phyloP scores from a whole-genome alignment of 2,113 vertebrate genomes.

The Megalops atlanticus region DNA sequence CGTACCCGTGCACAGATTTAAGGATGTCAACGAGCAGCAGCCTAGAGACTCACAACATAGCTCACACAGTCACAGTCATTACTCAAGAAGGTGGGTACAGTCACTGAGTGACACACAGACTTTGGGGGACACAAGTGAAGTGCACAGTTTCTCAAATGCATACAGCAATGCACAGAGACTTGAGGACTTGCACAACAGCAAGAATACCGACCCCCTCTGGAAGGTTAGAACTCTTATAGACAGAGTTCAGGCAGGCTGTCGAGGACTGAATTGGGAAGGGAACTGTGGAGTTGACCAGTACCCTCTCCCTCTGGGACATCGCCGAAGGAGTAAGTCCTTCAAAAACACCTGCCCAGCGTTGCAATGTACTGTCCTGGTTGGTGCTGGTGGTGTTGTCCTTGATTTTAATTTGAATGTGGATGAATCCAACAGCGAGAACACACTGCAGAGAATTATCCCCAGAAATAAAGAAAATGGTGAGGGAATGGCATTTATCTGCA shows the following conservation, averaged over 20 bases:
- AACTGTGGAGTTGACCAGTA: conserved; percentile 68
- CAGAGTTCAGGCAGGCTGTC: conserved; percentile 63
- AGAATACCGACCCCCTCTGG: conserved; percentile 62
- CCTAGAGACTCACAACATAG: not conserved
- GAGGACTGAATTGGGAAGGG: conserved; percentile 49
- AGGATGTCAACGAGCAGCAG: not conserved
- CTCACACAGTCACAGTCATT: not conserved
- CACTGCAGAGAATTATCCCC: conserved; percentile 65
- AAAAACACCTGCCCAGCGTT: conserved; percentile 49
- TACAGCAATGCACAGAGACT: not conserved
- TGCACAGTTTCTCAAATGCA: not conserved
- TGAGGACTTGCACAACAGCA: conserved; percentile 4
- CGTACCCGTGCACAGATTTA: not conserved
- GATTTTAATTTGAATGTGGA: conserved; percentile 65
- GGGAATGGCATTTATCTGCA: conserved; percentile 71
- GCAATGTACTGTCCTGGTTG: conserved; percentile 63
- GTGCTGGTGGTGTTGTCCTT: conserved; percentile 61
- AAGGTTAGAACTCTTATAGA: conserved; percentile 58
- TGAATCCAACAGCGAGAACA: conserved; percentile 59
- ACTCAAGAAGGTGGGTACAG: not conserved
- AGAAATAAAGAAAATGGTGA: conserved; percentile 38
- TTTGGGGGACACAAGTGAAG: not conserved
- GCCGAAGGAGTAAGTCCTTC: conserved; percentile 11
- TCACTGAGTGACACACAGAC: not conserved
- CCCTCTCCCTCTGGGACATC: conserved; percentile 49